These are phyloP conservation scores for Telmatherina bonti DNA, from an alignment of 2,797 vertebrate genomes.

Conservation along the genomic window DNA sequence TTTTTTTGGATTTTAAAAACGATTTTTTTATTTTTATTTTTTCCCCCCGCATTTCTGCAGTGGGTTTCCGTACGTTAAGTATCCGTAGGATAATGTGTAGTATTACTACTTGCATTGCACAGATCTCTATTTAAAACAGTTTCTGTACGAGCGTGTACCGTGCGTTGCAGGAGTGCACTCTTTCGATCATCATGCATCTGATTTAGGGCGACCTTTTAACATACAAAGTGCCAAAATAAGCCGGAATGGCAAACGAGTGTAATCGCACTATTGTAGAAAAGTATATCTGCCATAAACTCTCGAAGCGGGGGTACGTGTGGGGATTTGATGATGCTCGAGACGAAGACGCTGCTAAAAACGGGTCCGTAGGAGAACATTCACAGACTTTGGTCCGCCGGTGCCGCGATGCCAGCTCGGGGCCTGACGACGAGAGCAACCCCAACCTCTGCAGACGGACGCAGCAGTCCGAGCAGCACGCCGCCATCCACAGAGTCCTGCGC, in stretches of 20 bases:
- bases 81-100: constrained; percentile 24
- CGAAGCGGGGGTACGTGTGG: constrained; percentile 92
- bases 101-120: constrained; percentile 38
- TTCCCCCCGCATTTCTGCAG: constrained; percentile 11
- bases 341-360: constrained; percentile 74
- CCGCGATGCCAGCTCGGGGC: constrained; percentile 61
- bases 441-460: constrained; percentile 49
- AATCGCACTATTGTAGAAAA: constrained; percentile 94
- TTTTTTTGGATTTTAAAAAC: constrained; percentile 13
- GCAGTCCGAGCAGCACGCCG: constrained; percentile 71
- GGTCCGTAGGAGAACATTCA: constrained; percentile 65
- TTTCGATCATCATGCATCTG: constrained; percentile 56
- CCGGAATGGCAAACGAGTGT: constrained; percentile 83
- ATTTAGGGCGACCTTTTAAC: constrained; percentile 51
- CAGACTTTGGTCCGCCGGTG: constrained; percentile 74
- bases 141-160: constrained; percentile 40
- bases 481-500: constrained; percentile 89
- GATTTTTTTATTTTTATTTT: background rate
- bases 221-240: constrained; percentile 63
- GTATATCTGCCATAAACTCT: constrained; percentile 96
- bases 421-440: constrained; percentile 56
- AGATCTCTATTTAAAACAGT: constrained; percentile 23
- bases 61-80: constrained; percentile 29
- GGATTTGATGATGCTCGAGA: constrained; percentile 72
- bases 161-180: constrained; percentile 25